Conservation (phyloP, 2,888 invertebrate genomes). For the Metopia argyrocephala region DNA sequence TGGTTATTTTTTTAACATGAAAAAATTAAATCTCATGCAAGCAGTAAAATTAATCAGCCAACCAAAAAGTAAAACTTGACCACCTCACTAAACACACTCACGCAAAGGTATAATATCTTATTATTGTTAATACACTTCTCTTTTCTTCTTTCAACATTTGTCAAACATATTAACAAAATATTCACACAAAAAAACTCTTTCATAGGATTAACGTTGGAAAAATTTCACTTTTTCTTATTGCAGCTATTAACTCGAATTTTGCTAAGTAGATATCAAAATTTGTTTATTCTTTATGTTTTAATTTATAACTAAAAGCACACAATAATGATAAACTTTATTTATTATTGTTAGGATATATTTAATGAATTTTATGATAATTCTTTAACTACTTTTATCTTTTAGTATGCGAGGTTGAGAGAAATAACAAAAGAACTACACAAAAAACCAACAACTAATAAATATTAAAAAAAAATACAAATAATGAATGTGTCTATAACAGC, state of each 20-base stretch:
- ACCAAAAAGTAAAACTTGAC: constrained; percentile 35
- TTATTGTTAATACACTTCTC: neutral
- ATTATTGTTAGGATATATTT: neutral
- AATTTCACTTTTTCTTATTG: constrained; percentile 61
- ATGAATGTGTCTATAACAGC: constrained; percentile 35
- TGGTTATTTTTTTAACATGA: constrained; percentile 9
- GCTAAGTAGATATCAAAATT: no score
- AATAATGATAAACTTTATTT: neutral
- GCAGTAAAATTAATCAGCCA: no score
- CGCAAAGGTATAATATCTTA: neutral
- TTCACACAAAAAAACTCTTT: constrained; percentile 5
- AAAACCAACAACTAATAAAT: constrained; percentile 23
- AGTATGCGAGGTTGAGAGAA: constrained; percentile 22
- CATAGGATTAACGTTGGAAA: constrained; percentile 34
- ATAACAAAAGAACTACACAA: constrained; percentile 39
- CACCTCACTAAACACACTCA: constrained; percentile 19
- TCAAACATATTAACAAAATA: neutral
- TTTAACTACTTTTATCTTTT: constrained; percentile 8
- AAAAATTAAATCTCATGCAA: constrained; percentile 8
- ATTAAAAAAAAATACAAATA: constrained; percentile 4
- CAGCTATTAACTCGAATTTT: no score
- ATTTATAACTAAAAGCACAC: neutral
- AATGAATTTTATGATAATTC: constrained; percentile 3
- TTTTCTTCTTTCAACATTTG: constrained; percentile 40
- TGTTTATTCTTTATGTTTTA: neutral